Evolutionary conservation across 2,888 invertebrate genomes (phyloP).

Genomic region (Ectropis crepuscularia): DNA sequence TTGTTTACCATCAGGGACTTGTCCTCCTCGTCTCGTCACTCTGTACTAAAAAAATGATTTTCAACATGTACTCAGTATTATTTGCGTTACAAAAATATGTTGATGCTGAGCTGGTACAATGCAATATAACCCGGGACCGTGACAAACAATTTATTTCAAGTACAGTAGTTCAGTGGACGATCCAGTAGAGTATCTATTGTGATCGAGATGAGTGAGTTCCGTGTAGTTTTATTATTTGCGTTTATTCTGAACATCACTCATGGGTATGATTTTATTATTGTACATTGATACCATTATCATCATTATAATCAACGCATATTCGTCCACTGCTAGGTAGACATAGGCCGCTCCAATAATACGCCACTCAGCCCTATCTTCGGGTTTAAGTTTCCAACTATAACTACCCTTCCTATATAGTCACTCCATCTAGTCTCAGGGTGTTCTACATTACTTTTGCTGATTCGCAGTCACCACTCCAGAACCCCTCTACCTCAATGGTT

Average conservation of each 20-base stretch:
- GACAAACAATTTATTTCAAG: background rate
- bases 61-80: too few species aligned
- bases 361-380: background rate
- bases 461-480: too few species aligned
- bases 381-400: too few species aligned
- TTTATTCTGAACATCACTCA: background rate
- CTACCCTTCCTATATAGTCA: too few species aligned
- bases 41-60: too few species aligned
- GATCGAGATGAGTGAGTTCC: background rate
- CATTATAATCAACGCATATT: background rate
- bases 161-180: background rate
- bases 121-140: background rate
- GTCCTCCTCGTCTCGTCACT: too few species aligned
- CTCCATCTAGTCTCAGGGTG: too few species aligned
- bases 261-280: background rate
- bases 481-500: too few species aligned
- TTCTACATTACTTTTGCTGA: too few species aligned
- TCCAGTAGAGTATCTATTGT: background rate
- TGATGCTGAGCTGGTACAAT: background rate
- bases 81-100: too few species aligned
- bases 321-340: background rate
- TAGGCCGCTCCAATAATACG: background rate
- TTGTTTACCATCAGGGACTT: too few species aligned
- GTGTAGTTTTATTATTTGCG: constrained; percentile 6
- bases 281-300: background rate